These are phyloP conservation scores for Bombus vancouverensis DNA, from an alignment of 1,140 invertebrate genomes.

Conservation along the genomic window DNA sequence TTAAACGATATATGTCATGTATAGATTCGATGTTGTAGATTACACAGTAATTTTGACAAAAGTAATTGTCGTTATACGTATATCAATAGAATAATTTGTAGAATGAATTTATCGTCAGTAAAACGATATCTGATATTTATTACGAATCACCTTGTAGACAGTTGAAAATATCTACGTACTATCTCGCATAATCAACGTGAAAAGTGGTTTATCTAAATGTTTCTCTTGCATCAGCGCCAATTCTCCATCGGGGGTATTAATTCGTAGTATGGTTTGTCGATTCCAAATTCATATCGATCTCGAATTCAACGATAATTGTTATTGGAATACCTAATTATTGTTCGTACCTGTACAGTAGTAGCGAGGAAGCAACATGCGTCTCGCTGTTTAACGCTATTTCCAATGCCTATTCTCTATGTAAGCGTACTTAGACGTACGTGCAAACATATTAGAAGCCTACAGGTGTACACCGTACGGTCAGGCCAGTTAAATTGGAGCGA, in stretches of 20 bases:
- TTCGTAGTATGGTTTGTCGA: constrained; percentile 51
- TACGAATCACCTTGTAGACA: too few relatives aligned
- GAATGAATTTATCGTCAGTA: too few relatives aligned
- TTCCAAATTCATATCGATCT: constrained; percentile 73
- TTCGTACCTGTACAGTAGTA: constrained; percentile 52
- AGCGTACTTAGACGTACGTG: constrained; percentile 23
- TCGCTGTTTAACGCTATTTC: constrained; percentile 66
- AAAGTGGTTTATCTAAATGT: constrained; percentile 41
- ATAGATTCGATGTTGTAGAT: too few relatives aligned
- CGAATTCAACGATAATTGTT: constrained; percentile 71
- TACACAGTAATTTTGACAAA: too few relatives aligned
- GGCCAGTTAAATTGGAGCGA: neutral
- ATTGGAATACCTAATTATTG: constrained; percentile 72
- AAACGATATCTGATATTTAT: too few relatives aligned
- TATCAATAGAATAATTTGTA: too few relatives aligned
- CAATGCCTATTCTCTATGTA: constrained; percentile 54
- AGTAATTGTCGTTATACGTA: too few relatives aligned
- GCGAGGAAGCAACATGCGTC: neutral
- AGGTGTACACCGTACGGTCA: neutral
- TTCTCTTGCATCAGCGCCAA: constrained; percentile 19
- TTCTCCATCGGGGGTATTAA: constrained; percentile 49
- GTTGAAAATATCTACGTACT: too few relatives aligned
- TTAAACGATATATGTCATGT: too few relatives aligned
- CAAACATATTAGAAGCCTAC: constrained; percentile 15
- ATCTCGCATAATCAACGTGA: too few relatives aligned